A percentile compares a stretch with the other conserved stretches of the same genome.
phyloP scores from a whole-genome alignment of 2,888 invertebrate genomes.

The Pseudeuparius sepicola region DNA sequence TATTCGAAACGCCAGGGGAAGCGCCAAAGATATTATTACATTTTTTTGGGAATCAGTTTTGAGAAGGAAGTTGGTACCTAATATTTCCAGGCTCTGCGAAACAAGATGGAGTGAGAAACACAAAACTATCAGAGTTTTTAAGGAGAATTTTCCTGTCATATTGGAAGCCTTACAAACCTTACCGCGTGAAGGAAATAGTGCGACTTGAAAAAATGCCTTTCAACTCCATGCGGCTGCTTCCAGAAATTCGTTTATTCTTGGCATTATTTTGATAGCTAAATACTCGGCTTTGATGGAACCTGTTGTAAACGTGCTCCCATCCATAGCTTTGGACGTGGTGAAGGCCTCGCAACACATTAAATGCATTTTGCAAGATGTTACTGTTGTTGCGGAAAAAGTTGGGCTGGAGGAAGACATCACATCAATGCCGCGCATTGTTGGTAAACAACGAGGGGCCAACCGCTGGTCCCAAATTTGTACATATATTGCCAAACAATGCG shows the following conservation, averaged over 20 bases:
- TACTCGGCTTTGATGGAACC: neutral
- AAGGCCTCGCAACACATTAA: conserved; percentile 9
- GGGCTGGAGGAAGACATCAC: too few species aligned
- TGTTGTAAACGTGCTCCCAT: too few species aligned
- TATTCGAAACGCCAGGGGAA: conserved; percentile 4
- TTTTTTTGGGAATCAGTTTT: conserved; percentile 27
- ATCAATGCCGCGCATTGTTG: too few species aligned
- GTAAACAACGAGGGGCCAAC: too few species aligned
- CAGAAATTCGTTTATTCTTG: conserved; percentile 11
- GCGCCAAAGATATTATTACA: conserved; percentile 13
- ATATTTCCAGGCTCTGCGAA: conserved; percentile 26
- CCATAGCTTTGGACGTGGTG: too few species aligned
- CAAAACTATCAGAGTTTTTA: conserved; percentile 19
- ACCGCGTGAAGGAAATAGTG: conserved; percentile 18
- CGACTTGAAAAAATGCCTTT: conserved; percentile 18
- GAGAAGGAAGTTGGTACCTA: conserved; percentile 25
- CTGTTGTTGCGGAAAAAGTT: conserved; percentile 12
- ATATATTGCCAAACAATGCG: too few species aligned
- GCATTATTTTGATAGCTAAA: conserved; percentile 6
- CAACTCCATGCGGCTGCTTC: conserved; percentile 17
- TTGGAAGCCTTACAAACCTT: conserved; percentile 16
- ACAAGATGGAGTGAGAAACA: conserved; percentile 26
- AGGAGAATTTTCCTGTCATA: conserved; percentile 14
- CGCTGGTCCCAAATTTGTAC: too few species aligned
- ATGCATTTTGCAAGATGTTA: conserved; percentile 12